Evolutionary conservation across 2,888 invertebrate genomes (phyloP).

Genomic region (Agrochola lychnidis): DNA sequence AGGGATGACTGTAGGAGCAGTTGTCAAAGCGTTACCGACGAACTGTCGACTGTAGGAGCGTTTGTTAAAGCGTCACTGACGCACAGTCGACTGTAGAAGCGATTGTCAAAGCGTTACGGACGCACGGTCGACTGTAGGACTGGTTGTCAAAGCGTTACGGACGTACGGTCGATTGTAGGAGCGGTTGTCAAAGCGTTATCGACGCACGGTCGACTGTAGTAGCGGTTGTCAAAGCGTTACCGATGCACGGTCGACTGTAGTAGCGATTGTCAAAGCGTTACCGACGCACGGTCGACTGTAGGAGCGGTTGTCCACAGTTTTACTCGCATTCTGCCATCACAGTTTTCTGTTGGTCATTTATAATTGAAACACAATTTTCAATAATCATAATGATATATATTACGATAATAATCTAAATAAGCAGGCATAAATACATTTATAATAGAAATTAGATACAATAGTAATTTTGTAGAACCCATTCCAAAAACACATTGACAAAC

Average conservation of each 20-base stretch:
- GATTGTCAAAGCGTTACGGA: neutral
- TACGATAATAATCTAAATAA: neutral
- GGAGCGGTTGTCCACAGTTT: neutral
- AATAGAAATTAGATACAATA: neutral
- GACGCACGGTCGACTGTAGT: no score
- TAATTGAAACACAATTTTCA: neutral
- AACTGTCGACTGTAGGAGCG: no score
- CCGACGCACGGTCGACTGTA: no score
- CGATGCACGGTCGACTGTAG: no score
- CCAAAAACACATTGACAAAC: neutral
- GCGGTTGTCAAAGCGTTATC: no score
- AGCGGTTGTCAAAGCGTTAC: no score
- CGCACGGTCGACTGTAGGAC: no score
- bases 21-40: no score
- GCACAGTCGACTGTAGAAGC: no score
- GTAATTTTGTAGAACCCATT: neutral
- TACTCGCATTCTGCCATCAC: neutral
- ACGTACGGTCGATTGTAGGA: no score
- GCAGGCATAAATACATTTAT: neutral
- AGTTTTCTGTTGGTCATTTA: neutral
- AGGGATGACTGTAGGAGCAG: no score
- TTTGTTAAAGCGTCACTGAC: neutral
- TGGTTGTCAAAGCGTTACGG: neutral
- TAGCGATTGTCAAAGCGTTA: no score
- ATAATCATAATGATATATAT: constrained; percentile 3